Conservation (phyloP, 2,797 vertebrate species). For the Lepus townsendii region DNA sequence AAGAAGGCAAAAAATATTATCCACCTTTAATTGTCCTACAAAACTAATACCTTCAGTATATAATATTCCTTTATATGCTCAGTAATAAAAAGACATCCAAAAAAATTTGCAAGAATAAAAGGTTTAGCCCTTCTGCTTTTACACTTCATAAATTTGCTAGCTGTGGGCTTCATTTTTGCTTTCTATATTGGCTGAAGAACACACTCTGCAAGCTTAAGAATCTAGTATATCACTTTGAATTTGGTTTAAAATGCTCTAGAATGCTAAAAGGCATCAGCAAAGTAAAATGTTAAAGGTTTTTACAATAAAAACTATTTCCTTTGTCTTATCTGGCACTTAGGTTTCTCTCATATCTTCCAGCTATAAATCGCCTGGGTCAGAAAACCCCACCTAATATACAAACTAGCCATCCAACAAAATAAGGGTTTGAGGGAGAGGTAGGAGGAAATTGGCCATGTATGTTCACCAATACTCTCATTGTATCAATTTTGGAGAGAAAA, state of each 20-base stretch:
- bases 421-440: background rate
- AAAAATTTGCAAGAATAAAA: background rate
- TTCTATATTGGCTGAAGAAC: background rate
- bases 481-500: background rate
- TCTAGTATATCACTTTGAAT: background rate
- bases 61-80: background rate
- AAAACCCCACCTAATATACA: background rate
- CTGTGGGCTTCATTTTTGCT: background rate
- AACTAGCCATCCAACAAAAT: background rate
- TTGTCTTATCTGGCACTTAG: background rate
- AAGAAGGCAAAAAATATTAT: background rate
- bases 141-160: background rate
- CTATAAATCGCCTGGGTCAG: background rate
- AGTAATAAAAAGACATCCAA: background rate
- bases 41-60: background rate
- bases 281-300: constrained; percentile 21
- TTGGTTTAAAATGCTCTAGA: constrained; percentile 20
- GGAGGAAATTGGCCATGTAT: background rate
- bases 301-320: background rate
- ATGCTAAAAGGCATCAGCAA: background rate
- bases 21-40: background rate
- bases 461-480: constrained; percentile 21
- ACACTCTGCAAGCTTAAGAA: constrained; percentile 5
- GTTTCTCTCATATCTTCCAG: background rate
- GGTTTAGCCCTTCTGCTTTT: background rate